phyloP scores from a whole-genome alignment of 1,140 invertebrate species.

The Cardiocondyla obscurior region DNA sequence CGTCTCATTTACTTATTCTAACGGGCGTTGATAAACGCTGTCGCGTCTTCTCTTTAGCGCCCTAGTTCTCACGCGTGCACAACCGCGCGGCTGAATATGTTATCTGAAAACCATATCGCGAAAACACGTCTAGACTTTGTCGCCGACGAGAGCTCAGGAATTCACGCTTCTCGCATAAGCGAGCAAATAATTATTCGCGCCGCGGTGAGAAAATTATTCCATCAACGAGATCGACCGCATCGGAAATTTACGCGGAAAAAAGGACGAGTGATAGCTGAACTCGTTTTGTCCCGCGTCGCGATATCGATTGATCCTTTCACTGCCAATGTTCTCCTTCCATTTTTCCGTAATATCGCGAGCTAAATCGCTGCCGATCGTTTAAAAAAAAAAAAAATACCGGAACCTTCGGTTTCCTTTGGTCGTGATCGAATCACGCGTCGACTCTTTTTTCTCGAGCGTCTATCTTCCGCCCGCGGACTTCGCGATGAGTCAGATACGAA shows the following conservation, averaged over 20 bases:
- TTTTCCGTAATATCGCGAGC: not conserved
- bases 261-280: conserved; percentile 19
- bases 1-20: conserved; percentile 57
- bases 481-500: not conserved
- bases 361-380: conserved; percentile 5
- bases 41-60: conserved; percentile 62
- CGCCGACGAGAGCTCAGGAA: not conserved
- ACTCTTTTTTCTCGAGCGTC: not conserved
- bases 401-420: not conserved
- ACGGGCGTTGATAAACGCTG: conserved; percentile 63
- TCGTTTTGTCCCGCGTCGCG: conserved; percentile 23
- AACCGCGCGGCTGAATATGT: conserved; percentile 8
- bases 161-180: conserved; percentile 6
- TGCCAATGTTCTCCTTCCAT: not conserved
- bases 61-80: conserved; percentile 66
- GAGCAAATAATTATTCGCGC: conserved; percentile 28
- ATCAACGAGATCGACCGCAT: conserved; percentile 32
- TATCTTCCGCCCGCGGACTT: not conserved
- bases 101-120: conserved; percentile 65
- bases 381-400: conserved; percentile 13
- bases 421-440: not conserved
- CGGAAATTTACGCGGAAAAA: conserved; percentile 26
- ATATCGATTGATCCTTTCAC: conserved; percentile 51
- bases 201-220: conserved; percentile 41
- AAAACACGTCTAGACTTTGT: conserved; percentile 41